Conservation (phyloP, 2,888 invertebrate genomes). For the Sialis fuliginosa region DNA sequence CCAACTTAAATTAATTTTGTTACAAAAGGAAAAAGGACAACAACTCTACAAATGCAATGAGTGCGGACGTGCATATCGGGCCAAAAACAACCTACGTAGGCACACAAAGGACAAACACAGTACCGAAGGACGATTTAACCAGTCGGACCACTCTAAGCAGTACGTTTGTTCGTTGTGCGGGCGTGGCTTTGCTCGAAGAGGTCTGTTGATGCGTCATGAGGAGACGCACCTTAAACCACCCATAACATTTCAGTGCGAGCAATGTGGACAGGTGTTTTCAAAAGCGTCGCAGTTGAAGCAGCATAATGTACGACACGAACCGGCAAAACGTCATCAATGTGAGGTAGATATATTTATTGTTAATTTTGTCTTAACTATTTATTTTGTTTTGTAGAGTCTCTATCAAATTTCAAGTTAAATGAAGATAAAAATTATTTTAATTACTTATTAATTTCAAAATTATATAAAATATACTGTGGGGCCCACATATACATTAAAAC, state of each 20-base stretch:
- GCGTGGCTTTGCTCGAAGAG: constrained; percentile 1
- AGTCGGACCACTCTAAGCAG: not conserved
- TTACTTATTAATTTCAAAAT: no score
- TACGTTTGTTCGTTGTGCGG: constrained; percentile 3
- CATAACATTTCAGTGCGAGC: constrained; percentile 5
- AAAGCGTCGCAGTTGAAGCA: constrained; percentile 5
- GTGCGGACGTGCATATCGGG: constrained; percentile 2
- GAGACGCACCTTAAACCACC: constrained; percentile 5
- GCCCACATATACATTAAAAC: no score
- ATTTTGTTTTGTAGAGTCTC: no score
- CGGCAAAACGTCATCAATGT: constrained; percentile 18
- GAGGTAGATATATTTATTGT: not conserved
- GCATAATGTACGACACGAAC: constrained; percentile 14
- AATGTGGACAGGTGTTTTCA: constrained; percentile 6
- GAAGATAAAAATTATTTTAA: no score
- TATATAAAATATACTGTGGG: no score
- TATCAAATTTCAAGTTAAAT: no score
- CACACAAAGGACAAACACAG: constrained; percentile 4
- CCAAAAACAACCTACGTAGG: constrained; percentile 3
- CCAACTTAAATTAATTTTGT: no score
- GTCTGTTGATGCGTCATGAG: constrained; percentile 6
- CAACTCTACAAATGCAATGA: not conserved
- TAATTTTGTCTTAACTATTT: no score
- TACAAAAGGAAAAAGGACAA: not conserved
- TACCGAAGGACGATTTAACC: not conserved